Conservation (phyloP, 2,797 vertebrate genomes). For the Dendrocincla tyrannina region DNA sequence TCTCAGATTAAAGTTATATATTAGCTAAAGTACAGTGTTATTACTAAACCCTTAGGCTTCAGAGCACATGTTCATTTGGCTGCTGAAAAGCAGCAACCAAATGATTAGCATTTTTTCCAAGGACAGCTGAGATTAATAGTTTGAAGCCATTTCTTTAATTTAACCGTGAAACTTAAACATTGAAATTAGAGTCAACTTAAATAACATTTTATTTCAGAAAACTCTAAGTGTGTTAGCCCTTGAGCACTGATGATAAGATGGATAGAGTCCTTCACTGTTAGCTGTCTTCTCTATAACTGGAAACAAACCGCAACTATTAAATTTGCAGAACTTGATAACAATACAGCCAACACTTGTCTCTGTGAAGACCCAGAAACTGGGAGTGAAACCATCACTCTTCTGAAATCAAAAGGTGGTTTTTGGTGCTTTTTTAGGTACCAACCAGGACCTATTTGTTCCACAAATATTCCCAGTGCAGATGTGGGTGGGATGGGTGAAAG, state of each 20-base stretch:
- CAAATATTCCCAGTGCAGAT: background rate
- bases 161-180: conserved; percentile 28
- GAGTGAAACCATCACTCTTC: background rate
- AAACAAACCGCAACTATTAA: background rate
- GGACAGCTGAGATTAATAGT: conserved; percentile 61
- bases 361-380: background rate
- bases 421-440: background rate
- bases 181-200: conserved; percentile 16
- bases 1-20: conserved; percentile 57
- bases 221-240: background rate
- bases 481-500: background rate
- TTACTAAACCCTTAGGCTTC: conserved; percentile 45
- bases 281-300: background rate
- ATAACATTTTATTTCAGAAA: conserved; percentile 33
- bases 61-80: conserved; percentile 23
- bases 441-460: background rate
- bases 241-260: background rate
- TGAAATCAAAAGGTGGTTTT: background rate
- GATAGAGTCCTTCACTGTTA: background rate
- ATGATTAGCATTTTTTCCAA: conserved; percentile 56
- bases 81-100: conserved; percentile 61
- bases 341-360: background rate
- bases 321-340: background rate
- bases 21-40: conserved; percentile 56
- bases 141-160: conserved; percentile 50